Percentiles rank a stretch among this genome's conserved stretches.
Evolutionary conservation across 2,113 vertebrate genomes (phyloP).

Genomic region (Nerophis lumbriciformis): DNA sequence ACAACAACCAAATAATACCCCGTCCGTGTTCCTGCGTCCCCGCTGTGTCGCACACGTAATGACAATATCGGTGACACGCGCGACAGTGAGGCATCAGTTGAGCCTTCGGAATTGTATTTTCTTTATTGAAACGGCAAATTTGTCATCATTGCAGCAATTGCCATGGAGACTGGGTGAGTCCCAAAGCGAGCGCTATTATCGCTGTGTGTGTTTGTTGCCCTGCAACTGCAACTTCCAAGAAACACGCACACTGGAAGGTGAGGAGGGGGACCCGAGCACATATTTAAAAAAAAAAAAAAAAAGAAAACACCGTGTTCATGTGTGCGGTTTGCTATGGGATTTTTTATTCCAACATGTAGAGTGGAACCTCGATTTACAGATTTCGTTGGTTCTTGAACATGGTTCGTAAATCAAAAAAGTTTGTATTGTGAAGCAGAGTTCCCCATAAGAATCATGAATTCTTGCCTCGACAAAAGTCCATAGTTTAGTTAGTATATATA

Average conservation of each 20-base stretch:
- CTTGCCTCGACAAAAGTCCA: too few species aligned
- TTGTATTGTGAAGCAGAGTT: too few species aligned
- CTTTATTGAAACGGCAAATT: conserved; percentile 54
- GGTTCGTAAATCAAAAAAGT: too few species aligned
- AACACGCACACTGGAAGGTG: conserved; percentile 28
- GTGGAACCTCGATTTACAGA: not conserved
- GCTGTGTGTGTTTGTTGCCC: conserved; percentile 38
- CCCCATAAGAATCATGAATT: too few species aligned
- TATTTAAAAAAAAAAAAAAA: conserved; percentile 40
- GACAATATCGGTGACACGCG: conserved; percentile 17
- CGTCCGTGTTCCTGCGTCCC: conserved; percentile 21
- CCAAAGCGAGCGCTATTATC: conserved; percentile 47
- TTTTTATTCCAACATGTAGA: not conserved
- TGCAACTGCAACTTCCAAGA: conserved; percentile 49
- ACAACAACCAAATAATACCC: conserved; percentile 6
- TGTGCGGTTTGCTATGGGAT: too few species aligned
- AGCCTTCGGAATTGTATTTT: conserved; percentile 21
- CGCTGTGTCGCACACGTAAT: conserved; percentile 17
- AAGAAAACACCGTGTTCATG: conserved; percentile 3
- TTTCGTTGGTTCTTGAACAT: too few species aligned
- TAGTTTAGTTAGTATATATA: too few species aligned
- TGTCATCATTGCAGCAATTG: conserved; percentile 63
- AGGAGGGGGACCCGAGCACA: conserved; percentile 31
- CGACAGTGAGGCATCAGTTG: conserved; percentile 23
- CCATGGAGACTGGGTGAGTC: conserved; percentile 63